Evolutionary conservation across 2,113 vertebrate species (phyloP).

Genomic region (Mesembrinibis cayennensis): DNA sequence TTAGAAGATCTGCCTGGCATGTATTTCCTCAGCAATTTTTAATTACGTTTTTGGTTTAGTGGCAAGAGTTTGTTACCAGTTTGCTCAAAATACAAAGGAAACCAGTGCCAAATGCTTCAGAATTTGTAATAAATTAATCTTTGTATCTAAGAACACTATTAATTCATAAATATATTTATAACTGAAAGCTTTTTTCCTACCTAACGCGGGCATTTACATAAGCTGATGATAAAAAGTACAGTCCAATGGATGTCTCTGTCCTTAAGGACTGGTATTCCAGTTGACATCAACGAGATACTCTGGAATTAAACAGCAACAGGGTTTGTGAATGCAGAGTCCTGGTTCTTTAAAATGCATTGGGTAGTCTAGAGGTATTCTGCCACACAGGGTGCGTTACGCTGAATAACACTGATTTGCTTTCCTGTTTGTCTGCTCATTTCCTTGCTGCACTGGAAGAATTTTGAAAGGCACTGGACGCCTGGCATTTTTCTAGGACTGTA

Average conservation of each 20-base stretch:
- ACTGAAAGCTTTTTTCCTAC: neutral
- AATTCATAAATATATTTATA: neutral
- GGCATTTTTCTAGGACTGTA: neutral
- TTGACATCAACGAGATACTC: neutral
- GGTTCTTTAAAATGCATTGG: neutral
- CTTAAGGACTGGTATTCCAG: neutral
- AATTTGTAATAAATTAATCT: neutral
- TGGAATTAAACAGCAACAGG: neutral
- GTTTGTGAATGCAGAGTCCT: neutral
- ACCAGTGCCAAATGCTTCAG: neutral
- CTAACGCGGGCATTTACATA: fast-evolving
- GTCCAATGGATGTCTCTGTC: neutral
- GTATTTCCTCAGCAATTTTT: neutral
- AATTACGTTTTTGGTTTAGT: neutral
- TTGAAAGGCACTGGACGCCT: neutral
- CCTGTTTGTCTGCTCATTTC: neutral
- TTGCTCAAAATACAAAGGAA: neutral
- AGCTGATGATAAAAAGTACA: neutral
- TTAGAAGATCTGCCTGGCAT: neutral
- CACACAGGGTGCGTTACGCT: neutral
- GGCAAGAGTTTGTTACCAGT: neutral
- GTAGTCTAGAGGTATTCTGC: neutral
- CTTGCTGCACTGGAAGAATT: neutral
- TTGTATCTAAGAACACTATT: neutral
- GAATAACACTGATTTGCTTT: neutral